Evolutionary conservation across 2,797 vertebrate genomes (phyloP).

Genomic region (Fundulus diaphanus): DNA sequence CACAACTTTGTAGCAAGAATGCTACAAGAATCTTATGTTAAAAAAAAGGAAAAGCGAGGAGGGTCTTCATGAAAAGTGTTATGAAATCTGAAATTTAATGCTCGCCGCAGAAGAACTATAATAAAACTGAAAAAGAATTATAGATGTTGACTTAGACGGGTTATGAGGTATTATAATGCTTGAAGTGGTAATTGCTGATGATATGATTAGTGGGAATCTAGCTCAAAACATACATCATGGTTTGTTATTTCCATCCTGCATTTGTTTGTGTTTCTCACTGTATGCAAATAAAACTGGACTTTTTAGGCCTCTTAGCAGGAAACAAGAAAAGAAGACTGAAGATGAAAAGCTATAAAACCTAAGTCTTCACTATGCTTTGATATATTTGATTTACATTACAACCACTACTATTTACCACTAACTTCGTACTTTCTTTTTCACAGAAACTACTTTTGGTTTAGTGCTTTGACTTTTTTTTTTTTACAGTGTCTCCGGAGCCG

Average conservation of each 20-base stretch:
- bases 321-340: neutral
- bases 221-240: neutral
- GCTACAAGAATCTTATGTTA: slow-evolving; percentile 34
- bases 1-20: slow-evolving; percentile 52
- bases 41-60: slow-evolving; percentile 26
- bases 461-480: neutral
- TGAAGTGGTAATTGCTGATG: slow-evolving; percentile 1
- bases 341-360: neutral
- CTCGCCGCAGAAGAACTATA: slow-evolving; percentile 32
- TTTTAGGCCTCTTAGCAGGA: neutral
- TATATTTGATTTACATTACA: neutral
- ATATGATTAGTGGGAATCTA: slow-evolving; percentile 11
- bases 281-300: neutral
- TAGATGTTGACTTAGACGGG: slow-evolving; percentile 34
- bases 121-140: slow-evolving; percentile 44
- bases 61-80: slow-evolving; percentile 39
- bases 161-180: slow-evolving; percentile 21
- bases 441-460: too few relatives aligned
- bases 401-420: neutral
- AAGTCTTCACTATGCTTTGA: neutral
- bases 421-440: too few relatives aligned
- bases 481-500: neutral
- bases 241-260: slow-evolving; percentile 8
- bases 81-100: slow-evolving; percentile 50
- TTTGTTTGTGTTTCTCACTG: neutral